Evolutionary conservation across 2,888 invertebrate genomes (phyloP).

Genomic region (Harmothoe impar): DNA sequence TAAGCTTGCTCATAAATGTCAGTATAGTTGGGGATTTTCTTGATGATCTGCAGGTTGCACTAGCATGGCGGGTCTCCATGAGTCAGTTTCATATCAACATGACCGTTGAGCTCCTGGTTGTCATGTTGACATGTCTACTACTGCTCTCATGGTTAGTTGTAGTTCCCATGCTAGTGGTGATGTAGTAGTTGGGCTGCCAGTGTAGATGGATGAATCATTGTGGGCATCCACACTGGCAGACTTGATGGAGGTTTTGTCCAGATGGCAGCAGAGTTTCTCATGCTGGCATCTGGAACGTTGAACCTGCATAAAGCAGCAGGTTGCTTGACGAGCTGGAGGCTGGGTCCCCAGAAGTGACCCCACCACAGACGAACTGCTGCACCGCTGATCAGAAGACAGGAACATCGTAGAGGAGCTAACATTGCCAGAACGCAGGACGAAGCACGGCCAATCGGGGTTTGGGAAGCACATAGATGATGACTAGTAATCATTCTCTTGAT

Average conservation of each 20-base stretch:
- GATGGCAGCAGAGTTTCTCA: neutral
- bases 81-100: neutral
- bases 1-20: neutral
- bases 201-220: no score
- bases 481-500: no score
- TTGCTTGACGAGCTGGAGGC: slow-evolving; percentile 4
- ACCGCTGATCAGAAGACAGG: neutral
- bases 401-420: neutral
- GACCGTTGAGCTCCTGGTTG: neutral
- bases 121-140: neutral
- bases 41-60: no score
- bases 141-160: neutral
- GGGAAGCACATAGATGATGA: no score
- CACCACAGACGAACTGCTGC: slow-evolving; percentile 16
- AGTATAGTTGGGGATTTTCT: neutral
- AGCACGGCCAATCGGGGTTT: no score
- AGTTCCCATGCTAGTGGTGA: no score
- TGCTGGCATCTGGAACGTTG: neutral
- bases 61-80: neutral
- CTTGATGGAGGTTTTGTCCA: no score
- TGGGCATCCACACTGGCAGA: no score
- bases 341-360: slow-evolving; percentile 12
- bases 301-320: slow-evolving; percentile 47
- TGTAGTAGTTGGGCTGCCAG: no score
- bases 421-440: neutral